Evolutionary conservation across 2,113 vertebrate genomes (phyloP).

Genomic region (Calcarius ornatus): DNA sequence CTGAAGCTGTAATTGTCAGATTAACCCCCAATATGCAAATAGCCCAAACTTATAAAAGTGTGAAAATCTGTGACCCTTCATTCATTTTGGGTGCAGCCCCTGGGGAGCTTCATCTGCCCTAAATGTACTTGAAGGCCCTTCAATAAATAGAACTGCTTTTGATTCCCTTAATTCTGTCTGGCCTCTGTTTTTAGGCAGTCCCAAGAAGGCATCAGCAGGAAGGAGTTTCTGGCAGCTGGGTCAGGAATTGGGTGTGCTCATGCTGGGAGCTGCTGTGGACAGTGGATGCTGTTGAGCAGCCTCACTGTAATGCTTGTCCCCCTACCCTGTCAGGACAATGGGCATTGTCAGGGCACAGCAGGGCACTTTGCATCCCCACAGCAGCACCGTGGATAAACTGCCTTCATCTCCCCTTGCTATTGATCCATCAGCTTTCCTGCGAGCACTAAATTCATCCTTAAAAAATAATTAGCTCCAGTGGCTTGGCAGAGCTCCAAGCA

Average conservation of each 20-base stretch:
- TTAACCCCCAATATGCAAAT: background rate
- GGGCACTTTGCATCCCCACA: background rate
- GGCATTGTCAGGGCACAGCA: background rate
- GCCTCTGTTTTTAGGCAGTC: fast-evolving
- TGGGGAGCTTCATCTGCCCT: fast-evolving
- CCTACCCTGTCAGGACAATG: background rate
- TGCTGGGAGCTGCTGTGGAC: background rate
- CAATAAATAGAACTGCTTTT: no score
- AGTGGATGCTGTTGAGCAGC: fast-evolving
- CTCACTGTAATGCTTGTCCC: background rate
- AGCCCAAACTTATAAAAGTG: no score
- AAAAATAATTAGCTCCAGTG: slow-evolving; percentile 52
- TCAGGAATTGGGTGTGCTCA: fast-evolving
- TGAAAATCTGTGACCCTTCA: fast-evolving
- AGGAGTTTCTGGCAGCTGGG: background rate
- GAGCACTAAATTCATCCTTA: background rate
- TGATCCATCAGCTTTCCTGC: slow-evolving; percentile 18
- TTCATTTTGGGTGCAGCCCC: background rate
- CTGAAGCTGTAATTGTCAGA: background rate
- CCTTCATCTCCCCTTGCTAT: background rate
- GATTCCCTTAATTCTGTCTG: background rate
- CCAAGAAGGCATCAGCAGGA: background rate
- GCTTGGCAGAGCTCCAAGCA: slow-evolving; percentile 26
- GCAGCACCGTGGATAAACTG: background rate
- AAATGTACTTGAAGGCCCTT: background rate